A percentile compares a stretch with the other conserved stretches of the same genome.
Evolutionary conservation across 2,797 vertebrate species (phyloP).

Genomic region (Protosalanx chinensis): DNA sequence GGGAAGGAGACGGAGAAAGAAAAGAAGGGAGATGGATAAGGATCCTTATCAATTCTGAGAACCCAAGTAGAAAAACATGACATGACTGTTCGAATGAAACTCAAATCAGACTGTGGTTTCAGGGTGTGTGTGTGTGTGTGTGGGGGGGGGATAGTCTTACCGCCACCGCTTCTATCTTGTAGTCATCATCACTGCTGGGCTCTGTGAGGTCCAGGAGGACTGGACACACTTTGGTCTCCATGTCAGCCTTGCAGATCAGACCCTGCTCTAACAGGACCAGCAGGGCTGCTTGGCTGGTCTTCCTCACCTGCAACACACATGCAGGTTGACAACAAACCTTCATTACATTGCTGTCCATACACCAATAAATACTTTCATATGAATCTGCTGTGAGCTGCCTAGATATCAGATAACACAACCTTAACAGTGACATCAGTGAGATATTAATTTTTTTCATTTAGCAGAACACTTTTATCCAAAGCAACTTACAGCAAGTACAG

Average conservation of each 20-base stretch:
- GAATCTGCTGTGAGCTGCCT: too few species aligned
- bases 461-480: too few species aligned
- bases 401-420: too few species aligned
- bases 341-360: not conserved
- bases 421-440: too few species aligned
- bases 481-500: too few species aligned
- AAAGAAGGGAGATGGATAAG: not conserved
- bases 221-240: slow-evolving; percentile 88
- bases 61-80: not conserved
- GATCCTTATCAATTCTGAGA: not conserved
- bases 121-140: not conserved
- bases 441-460: too few species aligned
- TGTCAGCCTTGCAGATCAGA: slow-evolving; percentile 82
- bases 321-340: too few species aligned
- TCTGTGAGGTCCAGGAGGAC: slow-evolving; percentile 84
- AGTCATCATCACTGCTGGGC: slow-evolving; percentile 83
- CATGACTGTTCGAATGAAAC: not conserved
- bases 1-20: too few species aligned
- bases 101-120: not conserved
- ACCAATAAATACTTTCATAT: not conserved
- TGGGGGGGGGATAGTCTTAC: slow-evolving; percentile 61
- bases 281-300: slow-evolving; percentile 88
- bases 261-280: slow-evolving; percentile 87
- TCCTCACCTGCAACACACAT: slow-evolving; percentile 77
- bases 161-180: slow-evolving; percentile 86